A percentile compares a stretch with the other conserved stretches of the same genome.
Evolutionary conservation across 2,113 vertebrate genomes (phyloP).

Genomic region (Phoenicopterus ruber): DNA sequence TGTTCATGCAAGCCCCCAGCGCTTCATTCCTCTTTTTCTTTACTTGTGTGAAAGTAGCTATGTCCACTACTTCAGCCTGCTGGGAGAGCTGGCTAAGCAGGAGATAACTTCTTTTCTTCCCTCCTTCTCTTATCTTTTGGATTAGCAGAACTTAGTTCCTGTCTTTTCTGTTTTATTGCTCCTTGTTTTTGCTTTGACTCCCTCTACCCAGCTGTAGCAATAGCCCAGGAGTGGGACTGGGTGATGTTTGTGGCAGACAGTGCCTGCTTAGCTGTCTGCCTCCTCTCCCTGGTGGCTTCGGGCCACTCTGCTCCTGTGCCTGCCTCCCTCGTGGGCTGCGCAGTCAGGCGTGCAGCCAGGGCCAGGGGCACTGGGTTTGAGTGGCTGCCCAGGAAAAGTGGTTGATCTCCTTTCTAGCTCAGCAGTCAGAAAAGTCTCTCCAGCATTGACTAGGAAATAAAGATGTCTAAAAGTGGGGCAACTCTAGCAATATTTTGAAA

Average conservation of each 20-base stretch:
- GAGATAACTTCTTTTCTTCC: neutral
- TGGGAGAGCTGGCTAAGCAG: neutral
- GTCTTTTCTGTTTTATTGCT: neutral
- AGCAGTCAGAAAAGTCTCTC: neutral
- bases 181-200: neutral
- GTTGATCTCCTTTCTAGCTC: neutral
- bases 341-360: neutral
- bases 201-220: neutral
- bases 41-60: neutral
- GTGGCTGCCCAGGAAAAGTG: neutral
- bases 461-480: neutral
- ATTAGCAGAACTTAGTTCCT: neutral
- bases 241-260: neutral
- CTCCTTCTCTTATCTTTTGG: neutral
- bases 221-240: neutral
- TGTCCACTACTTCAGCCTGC: neutral
- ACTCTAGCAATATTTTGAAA: neutral
- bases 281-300: neutral
- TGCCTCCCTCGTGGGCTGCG: neutral
- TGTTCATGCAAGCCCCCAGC: neutral
- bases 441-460: neutral
- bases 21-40: neutral
- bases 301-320: neutral
- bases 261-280: neutral
- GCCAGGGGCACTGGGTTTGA: neutral